These are phyloP conservation scores for Acrobasis consociella DNA, from an alignment of 2,888 invertebrate species.

Conservation along the genomic window DNA sequence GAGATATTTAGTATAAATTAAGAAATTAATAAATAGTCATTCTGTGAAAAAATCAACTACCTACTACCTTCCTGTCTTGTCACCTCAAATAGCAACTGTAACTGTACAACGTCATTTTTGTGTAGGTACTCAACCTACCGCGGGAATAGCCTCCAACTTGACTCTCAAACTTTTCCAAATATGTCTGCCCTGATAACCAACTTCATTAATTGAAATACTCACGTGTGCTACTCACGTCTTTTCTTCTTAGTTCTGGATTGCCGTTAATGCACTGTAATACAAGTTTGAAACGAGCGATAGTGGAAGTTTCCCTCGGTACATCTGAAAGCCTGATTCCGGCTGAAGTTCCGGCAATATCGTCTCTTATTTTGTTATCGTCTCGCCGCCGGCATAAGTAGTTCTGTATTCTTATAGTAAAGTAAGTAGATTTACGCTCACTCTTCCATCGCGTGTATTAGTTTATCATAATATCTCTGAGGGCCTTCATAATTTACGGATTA, in stretches of 20 bases:
- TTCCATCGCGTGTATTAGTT: not conserved
- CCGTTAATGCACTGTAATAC: conserved; percentile 23
- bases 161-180: conserved; percentile 8
- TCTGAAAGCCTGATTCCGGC: not conserved
- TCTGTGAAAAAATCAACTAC: too few relatives aligned
- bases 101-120: not conserved
- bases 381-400: conserved; percentile 3
- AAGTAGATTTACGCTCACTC: conserved; percentile 5
- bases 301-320: conserved; percentile 3
- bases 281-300: conserved; percentile 17
- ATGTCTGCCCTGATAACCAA: conserved; percentile 29
- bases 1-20: too few relatives aligned
- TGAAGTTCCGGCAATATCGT: conserved; percentile 3
- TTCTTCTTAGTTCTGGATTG: conserved; percentile 22
- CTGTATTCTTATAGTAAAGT: not conserved
- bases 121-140: not conserved
- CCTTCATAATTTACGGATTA: not conserved
- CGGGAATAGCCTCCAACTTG: conserved; percentile 5
- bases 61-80: too few relatives aligned
- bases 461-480: conserved; percentile 5
- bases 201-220: conserved; percentile 34
- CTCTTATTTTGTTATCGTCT: conserved; percentile 20
- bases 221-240: conserved; percentile 29
- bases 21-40: too few relatives aligned
- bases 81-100: not conserved